Base-by-base conservation (phyloP, 2,797 vertebrate genomes). In the Cyclopterus lumpus region DNA sequence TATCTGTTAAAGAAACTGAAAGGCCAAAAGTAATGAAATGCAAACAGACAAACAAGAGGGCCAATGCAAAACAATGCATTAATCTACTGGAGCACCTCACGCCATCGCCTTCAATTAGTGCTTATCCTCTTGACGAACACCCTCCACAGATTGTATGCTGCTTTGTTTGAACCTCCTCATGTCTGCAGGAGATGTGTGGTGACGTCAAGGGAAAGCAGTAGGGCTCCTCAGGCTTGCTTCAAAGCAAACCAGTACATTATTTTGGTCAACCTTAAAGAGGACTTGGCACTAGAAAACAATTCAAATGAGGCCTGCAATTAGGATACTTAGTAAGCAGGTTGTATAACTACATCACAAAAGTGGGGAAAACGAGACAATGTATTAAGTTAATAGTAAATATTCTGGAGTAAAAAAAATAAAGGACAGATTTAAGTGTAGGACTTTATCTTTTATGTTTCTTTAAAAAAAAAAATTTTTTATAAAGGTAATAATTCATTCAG, bases 11-110 rank as follows among this genome's bases (percentile, higher is more conserved):
- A 78, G 38, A 67, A 81, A 68, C 63, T 70, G 22, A 65, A 77
- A 71, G 40, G 51, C 28, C 24, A 67, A 58, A 85, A 68, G 20
- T 85, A 85, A 79, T 82, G 60, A 83, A 86, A 86, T 78, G 77
- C 70, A 84, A 80, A 84, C 60, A 61, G 58, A 64, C 38, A 51
- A 81, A 81, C 51, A 71, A 65, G 55, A 64, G 28, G 8, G 67
- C 77, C 38, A 12, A 12, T 53, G 44, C 44, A 64, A 65, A 54
- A 83, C 74, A 59, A 49, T 62, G 8, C 70, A 65, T 74, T 60
- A 69, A 81, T 81, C 44, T 77, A 36, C 34, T 71, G 11, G 44
- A 83, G 72, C 36, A 6, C 59, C 59, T 75, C 81, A 67, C 63
- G 38, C 63, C n/a, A 34, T 85, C 78, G 0, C 59, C 60, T 81